A percentile compares a stretch with the other conserved stretches of the same genome.
phyloP scores from a whole-genome alignment of 2,888 invertebrate species.

The Agrochola macilenta region DNA sequence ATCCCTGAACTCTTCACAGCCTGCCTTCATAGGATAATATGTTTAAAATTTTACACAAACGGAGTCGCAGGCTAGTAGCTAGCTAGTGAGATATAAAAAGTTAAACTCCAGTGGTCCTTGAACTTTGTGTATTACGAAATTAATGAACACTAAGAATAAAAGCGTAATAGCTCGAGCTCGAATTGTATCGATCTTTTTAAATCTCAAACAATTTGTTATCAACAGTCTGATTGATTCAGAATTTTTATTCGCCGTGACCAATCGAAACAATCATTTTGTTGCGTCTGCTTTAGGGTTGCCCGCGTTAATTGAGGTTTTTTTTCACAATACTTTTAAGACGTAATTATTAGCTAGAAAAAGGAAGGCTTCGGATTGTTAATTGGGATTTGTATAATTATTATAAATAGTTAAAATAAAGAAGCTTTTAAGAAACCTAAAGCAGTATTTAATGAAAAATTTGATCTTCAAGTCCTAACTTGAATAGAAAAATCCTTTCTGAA shows the following conservation, averaged over 20 bases:
- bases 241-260: constrained; percentile 62
- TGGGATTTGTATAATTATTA: neutral
- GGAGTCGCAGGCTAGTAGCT: no score
- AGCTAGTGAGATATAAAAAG: neutral
- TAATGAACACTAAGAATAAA: constrained; percentile 37
- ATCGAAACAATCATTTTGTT: constrained; percentile 60
- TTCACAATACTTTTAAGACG: neutral
- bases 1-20: no score
- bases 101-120: constrained; percentile 6
- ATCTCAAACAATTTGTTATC: constrained; percentile 52
- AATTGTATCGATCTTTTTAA: constrained; percentile 47
- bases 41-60: no score
- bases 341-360: neutral
- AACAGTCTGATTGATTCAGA: constrained; percentile 50
- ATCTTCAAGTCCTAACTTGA: neutral
- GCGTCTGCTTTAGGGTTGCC: constrained; percentile 51
- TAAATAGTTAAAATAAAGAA: neutral
- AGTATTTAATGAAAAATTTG: neutral
- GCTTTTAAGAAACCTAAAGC: neutral
- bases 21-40: no score
- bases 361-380: neutral
- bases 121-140: constrained; percentile 44
- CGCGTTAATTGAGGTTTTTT: constrained; percentile 31
- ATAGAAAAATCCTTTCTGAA: neutral
- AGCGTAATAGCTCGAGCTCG: constrained; percentile 27